These are phyloP conservation scores for Phrynocephalus vlangalii DNA, from an alignment of 2,797 vertebrate species.

Conservation along the genomic window DNA sequence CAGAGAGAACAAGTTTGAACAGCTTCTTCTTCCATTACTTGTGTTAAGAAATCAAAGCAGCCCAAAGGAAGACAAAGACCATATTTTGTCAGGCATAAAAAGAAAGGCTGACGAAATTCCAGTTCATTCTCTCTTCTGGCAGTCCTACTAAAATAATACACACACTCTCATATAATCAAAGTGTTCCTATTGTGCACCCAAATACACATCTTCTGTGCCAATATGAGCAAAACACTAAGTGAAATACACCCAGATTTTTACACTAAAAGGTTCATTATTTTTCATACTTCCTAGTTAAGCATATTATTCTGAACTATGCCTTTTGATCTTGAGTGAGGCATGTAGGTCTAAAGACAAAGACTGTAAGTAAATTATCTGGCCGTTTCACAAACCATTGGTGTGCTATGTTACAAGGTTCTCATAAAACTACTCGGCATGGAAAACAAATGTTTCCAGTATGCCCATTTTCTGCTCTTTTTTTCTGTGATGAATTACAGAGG, in stretches of 20 bases:
- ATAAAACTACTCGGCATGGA: background rate
- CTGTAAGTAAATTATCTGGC: background rate
- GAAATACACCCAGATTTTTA: background rate
- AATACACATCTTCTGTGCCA: slow-evolving; percentile 4
- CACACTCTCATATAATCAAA: background rate
- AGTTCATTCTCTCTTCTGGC: slow-evolving; percentile 18
- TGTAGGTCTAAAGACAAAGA: background rate
- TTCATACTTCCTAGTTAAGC: background rate
- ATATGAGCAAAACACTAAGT: background rate
- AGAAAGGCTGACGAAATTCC: slow-evolving; percentile 24
- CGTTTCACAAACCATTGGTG: background rate
- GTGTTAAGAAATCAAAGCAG: slow-evolving; percentile 10
- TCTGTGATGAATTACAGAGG: background rate
- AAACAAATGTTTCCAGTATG: background rate
- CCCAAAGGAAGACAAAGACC: background rate
- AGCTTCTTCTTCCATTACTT: slow-evolving; percentile 26
- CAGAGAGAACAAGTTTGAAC: slow-evolving; percentile 11
- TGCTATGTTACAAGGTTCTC: background rate
- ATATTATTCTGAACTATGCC: background rate
- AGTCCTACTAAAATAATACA: slow-evolving; percentile 5
- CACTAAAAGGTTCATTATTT: background rate
- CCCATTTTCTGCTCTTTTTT: background rate
- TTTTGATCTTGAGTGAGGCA: background rate
- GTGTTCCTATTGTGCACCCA: background rate
- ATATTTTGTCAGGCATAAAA: slow-evolving; percentile 26